Evolutionary conservation across 2,888 invertebrate genomes (phyloP).

Genomic region (Autographa gamma): DNA sequence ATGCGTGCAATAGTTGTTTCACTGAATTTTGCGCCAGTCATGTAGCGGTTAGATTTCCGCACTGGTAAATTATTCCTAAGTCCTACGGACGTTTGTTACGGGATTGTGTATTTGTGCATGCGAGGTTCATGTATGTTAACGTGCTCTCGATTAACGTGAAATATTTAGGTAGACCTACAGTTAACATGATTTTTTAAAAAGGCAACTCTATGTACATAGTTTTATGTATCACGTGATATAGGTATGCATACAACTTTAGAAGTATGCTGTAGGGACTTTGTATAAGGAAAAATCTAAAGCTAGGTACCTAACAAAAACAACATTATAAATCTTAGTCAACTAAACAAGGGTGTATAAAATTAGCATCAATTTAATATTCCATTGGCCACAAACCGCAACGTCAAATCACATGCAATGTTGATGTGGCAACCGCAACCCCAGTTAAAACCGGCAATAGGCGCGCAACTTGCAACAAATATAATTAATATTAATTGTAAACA

Average conservation of each 20-base stretch:
- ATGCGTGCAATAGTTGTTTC: background rate
- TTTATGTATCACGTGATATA: too few species aligned
- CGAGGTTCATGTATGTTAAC: background rate
- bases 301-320: slow-evolving; percentile 8
- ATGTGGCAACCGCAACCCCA: slow-evolving; percentile 69
- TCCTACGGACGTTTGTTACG: background rate
- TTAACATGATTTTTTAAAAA: background rate
- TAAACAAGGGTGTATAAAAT: slow-evolving; percentile 37
- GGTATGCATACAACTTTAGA: too few species aligned
- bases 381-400: slow-evolving; percentile 70
- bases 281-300: background rate
- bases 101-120: background rate
- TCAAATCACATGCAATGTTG: slow-evolving; percentile 77
- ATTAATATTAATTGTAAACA: slow-evolving; percentile 51
- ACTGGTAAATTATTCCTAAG: background rate
- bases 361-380: slow-evolving; percentile 64
- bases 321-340: slow-evolving; percentile 16
- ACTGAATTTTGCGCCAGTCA: background rate
- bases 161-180: background rate
- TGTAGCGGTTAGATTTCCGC: background rate
- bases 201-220: background rate
- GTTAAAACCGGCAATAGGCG: slow-evolving; percentile 64
- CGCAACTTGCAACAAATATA: slow-evolving; percentile 44
- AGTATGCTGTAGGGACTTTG: background rate
- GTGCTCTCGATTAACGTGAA: background rate